Conservation (phyloP, 1,140 invertebrate genomes). For the Drosophila miranda region DNA sequence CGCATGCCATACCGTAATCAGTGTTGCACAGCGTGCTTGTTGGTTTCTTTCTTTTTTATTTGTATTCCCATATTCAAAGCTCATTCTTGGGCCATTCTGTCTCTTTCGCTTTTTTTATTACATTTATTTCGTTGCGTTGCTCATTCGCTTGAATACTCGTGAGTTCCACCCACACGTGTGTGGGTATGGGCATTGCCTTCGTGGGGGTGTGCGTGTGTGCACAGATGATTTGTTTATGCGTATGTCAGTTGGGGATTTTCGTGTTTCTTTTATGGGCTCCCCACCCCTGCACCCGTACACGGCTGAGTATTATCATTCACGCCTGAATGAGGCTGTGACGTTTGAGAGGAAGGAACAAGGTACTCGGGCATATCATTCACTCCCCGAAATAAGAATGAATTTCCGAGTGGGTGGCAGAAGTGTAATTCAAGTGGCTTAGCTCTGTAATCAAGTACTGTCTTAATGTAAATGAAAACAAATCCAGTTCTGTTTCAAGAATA, state of each 20-base stretch:
- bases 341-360: too few species aligned
- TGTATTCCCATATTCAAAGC: slow-evolving; percentile 3
- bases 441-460: too few species aligned
- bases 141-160: slow-evolving; percentile 24
- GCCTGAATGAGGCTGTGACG: neutral
- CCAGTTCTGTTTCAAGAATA: too few species aligned
- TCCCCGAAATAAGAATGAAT: too few species aligned
- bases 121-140: slow-evolving; percentile 55
- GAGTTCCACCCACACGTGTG: slow-evolving; percentile 13
- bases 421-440: too few species aligned
- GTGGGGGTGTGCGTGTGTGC: slow-evolving; percentile 11
- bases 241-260: slow-evolving; percentile 44
- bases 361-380: too few species aligned
- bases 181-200: slow-evolving; percentile 19
- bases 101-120: slow-evolving; percentile 55
- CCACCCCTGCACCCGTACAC: slow-evolving; percentile 4
- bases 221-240: slow-evolving; percentile 41
- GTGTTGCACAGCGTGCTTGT: slow-evolving; percentile 63
- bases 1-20: slow-evolving; percentile 61
- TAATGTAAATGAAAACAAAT: slow-evolving; percentile 23
- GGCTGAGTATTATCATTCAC: slow-evolving; percentile 52
- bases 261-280: slow-evolving; percentile 25
- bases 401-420: too few species aligned
- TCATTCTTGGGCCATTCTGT: slow-evolving; percentile 1
- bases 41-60: slow-evolving; percentile 38